These are phyloP conservation scores for Aphodius granarius DNA, from an alignment of 2,888 invertebrate species.

Conservation along the genomic window DNA sequence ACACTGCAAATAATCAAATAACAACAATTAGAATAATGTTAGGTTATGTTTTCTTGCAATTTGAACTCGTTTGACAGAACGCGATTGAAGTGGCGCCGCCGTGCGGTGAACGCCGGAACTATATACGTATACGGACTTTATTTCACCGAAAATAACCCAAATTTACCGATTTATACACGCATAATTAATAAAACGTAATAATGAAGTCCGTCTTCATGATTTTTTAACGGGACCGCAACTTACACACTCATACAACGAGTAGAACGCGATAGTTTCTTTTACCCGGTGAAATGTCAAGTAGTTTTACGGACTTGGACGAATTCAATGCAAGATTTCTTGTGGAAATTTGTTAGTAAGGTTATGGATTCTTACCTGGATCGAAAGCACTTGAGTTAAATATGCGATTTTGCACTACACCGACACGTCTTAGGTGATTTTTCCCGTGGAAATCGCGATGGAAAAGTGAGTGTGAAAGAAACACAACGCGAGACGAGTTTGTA, in stretches of 20 bases:
- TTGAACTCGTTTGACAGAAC: neutral
- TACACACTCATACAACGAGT: no score
- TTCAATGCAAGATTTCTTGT: neutral
- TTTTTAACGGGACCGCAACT: neutral
- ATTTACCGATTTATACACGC: neutral
- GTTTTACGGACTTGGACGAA: neutral
- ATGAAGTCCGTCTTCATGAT: neutral
- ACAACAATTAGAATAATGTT: neutral
- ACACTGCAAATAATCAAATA: neutral
- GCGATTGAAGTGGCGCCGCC: neutral
- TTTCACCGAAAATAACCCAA: neutral
- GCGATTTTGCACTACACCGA: neutral
- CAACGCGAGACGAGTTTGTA: neutral
- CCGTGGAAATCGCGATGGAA: neutral
- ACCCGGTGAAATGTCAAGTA: no score
- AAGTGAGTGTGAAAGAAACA: neutral
- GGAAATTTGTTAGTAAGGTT: neutral
- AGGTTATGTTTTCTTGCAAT: neutral
- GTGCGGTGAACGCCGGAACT: neutral
- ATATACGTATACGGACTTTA: neutral
- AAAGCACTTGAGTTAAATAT: neutral
- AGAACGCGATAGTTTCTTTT: no score
- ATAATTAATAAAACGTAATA: neutral
- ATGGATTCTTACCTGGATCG: neutral
- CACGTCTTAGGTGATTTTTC: neutral